Percentiles rank a stretch among this genome's conserved stretches.
These are phyloP conservation scores for Stenopsyche tienmushanensis DNA, from an alignment of 1,140 invertebrate genomes.

Conservation along the genomic window DNA sequence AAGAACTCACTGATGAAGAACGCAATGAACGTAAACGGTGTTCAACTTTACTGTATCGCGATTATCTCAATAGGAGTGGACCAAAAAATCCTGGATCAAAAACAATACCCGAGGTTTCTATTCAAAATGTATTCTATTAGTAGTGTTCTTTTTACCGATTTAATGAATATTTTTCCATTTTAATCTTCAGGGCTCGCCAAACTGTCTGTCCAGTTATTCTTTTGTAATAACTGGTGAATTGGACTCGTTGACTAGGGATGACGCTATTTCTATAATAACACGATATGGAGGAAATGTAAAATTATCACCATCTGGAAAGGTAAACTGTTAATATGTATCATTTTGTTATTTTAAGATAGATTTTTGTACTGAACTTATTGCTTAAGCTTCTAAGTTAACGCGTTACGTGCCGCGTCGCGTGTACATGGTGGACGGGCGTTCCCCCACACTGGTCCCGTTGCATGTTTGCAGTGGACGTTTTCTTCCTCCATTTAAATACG, in stretches of 20 bases:
- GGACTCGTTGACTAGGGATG: conserved; percentile 84
- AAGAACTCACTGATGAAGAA: conserved; percentile 61
- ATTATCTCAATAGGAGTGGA: conserved; percentile 72
- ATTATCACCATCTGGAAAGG: conserved; percentile 70
- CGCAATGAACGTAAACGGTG: conserved; percentile 64
- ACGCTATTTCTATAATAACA: conserved; percentile 71
- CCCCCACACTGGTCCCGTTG: no score
- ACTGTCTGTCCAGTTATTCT: conserved; percentile 73
- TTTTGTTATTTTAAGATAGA: no score
- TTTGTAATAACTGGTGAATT: conserved; percentile 88
- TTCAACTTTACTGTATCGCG: conserved; percentile 64
- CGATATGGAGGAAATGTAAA: conserved; percentile 81
- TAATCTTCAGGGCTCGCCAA: conserved; percentile 64
- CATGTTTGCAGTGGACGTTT: no score
- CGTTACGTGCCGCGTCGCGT: no score
- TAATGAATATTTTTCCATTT: conserved; percentile 15
- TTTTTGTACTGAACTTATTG: no score
- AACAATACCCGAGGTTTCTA: conserved; percentile 71
- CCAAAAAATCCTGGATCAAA: conserved; percentile 79
- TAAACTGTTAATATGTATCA: no score
- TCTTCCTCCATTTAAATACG: no score
- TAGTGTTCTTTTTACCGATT: conserved; percentile 23
- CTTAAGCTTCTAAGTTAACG: no score
- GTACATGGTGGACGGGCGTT: no score
- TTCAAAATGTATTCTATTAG: no score